Evolutionary conservation across 2,113 vertebrate species (phyloP), one percentile per base, ranked within the genome.

Genomic region (Crotalus helleri): DNA sequence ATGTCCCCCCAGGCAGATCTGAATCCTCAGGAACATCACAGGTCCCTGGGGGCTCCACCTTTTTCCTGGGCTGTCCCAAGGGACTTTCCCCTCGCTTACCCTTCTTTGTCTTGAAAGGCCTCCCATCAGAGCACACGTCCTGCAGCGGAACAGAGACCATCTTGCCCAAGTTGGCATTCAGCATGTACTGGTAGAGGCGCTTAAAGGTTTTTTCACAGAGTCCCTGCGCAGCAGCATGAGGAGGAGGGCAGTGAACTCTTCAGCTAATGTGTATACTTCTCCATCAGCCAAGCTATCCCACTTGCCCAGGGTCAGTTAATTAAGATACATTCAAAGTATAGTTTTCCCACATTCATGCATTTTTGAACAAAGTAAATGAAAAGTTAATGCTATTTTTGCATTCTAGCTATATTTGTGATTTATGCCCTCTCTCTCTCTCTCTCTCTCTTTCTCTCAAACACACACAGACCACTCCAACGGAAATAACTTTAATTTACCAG

Each of bases 111-210:
- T 97, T 98, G 95, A 97, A 98, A 29, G 98, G 98, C 64, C 98
- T 98, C 53, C 97, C 97, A 0, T 57, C 95, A 1, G 99, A 98
- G 44, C 98, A 96, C 29, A 99, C 93, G 2, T 99, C 98, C 92
- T 98, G 98, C 85, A 99, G 94, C 0, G 99, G 98, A 3, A 97
- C 59, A 39, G 97, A 97, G 39, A 98, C 59, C 4, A 98, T 96
- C 91, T 98, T 98, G 10, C 98, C 98, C 90, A 99, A 92, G 89
- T 98, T 99, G 24, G 98, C 98, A 0, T 98, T 96, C 94, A 98
- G 96, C 98, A 99, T 98, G 93, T 98, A 98, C 88, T 98, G 98
- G 95, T 98, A 98, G 0, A 99, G 95, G 4, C 98, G 98, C 94
- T 98, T 99, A 55, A 98, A 99, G 0, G 98, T 98, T 91, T 94